Percentiles rank a stretch among this genome's conserved stretches.
Evolutionary conservation across 2,113 vertebrate species (phyloP).

Genomic region (Siniperca chuatsi): DNA sequence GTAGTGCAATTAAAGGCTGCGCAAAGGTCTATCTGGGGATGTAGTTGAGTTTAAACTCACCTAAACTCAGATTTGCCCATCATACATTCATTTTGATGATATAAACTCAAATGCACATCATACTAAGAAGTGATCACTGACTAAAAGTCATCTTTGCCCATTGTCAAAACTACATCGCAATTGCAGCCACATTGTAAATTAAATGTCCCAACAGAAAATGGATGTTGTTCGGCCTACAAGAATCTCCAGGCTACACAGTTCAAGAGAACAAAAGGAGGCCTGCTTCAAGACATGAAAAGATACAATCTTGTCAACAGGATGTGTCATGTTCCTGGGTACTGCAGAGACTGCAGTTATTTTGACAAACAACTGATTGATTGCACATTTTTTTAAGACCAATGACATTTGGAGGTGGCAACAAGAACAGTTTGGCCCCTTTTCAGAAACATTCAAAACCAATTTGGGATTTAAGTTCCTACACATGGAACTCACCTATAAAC

Average conservation of each 20-base stretch:
- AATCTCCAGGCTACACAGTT: neutral
- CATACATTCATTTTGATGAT: neutral
- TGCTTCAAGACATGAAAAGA: constrained; percentile 14
- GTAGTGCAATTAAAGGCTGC: neutral
- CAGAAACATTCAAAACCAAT: constrained; percentile 43
- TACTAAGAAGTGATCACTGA: neutral
- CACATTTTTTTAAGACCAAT: constrained; percentile 23
- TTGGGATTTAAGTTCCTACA: constrained; percentile 38
- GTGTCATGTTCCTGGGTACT: constrained; percentile 8
- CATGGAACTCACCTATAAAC: constrained; percentile 57
- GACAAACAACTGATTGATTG: constrained; percentile 38
- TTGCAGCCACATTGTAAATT: neutral
- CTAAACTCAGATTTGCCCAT: neutral
- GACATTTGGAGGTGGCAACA: constrained; percentile 35
- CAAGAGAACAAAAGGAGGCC: constrained; percentile 19
- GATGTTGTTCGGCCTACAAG: neutral
- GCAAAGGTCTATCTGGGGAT: neutral
- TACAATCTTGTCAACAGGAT: constrained; percentile 29
- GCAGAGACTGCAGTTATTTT: constrained; percentile 3
- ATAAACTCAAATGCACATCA: neutral
- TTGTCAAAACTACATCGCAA: neutral
- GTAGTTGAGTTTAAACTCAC: neutral
- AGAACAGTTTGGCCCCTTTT: constrained; percentile 30
- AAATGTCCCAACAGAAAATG: constrained; percentile 7
- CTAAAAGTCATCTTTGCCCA: neutral